Evolutionary conservation across 2,113 vertebrate genomes (phyloP).

Genomic region (Cyphomyrus plagiostoma): DNA sequence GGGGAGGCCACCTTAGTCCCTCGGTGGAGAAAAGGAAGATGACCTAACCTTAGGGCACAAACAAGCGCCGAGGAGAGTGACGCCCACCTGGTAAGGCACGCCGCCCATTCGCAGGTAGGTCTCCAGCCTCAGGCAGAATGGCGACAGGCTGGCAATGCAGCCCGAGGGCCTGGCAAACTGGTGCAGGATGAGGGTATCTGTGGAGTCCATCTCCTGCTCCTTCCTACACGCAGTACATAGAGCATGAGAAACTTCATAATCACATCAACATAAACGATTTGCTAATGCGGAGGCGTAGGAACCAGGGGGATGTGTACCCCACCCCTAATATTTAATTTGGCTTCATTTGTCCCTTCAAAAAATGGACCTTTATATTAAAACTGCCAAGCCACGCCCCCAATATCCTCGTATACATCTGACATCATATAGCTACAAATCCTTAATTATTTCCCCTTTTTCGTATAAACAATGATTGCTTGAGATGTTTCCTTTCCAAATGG

Average conservation of each 20-base stretch:
- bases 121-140: slow-evolving; percentile 96
- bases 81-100: slow-evolving; percentile 88
- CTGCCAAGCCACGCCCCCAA: not conserved
- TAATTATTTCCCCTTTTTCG: not conserved
- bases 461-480: not conserved
- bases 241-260: not conserved
- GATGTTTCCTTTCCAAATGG: not conserved
- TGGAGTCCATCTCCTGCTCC: slow-evolving; percentile 91
- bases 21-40: not conserved
- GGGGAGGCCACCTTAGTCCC: not conserved
- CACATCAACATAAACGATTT: not conserved
- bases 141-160: slow-evolving; percentile 86
- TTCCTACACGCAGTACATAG: slow-evolving; percentile 61
- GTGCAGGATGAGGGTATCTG: slow-evolving; percentile 96
- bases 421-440: not conserved
- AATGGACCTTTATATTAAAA: not conserved
- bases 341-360: not conserved
- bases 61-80: not conserved
- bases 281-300: not conserved
- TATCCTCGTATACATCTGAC: not conserved
- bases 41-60: not conserved
- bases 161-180: slow-evolving; percentile 93
- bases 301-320: not conserved
- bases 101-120: slow-evolving; percentile 95
- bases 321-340: not conserved